phyloP scores from a whole-genome alignment of 2,888 invertebrate genomes.

The Tetramorium bicarinatum region DNA sequence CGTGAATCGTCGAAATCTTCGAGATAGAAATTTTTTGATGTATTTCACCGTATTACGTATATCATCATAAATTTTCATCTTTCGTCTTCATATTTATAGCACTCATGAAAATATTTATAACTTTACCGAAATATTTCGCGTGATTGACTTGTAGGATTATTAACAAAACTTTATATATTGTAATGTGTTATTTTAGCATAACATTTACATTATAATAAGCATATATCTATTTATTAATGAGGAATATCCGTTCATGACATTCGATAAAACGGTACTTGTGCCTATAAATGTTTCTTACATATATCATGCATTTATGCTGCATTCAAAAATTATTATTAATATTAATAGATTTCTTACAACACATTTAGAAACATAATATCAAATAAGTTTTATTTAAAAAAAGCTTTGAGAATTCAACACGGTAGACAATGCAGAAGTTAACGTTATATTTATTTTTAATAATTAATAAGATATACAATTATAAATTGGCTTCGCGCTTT shows the following conservation, averaged over 20 bases:
- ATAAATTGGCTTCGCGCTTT: no score
- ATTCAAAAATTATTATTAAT: neutral
- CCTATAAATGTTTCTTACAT: neutral
- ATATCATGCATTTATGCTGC: neutral
- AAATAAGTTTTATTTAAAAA: neutral
- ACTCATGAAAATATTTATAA: neutral
- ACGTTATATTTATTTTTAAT: no score
- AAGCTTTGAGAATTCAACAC: no score
- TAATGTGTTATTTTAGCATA: neutral
- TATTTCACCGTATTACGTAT: slow-evolving; percentile 10
- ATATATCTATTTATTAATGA: neutral
- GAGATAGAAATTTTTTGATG: slow-evolving; percentile 24
- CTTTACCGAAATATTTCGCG: neutral
- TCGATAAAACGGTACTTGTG: neutral
- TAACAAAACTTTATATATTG: neutral
- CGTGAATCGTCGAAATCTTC: slow-evolving; percentile 31
- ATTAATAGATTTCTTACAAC: neutral
- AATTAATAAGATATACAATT: no score
- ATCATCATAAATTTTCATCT: neutral
- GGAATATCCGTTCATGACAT: neutral
- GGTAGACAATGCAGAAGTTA: no score
- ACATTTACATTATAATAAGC: neutral
- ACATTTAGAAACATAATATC: neutral
- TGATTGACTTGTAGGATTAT: neutral
- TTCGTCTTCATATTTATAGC: neutral